Base-by-base conservation (phyloP, 2,888 invertebrate genomes). In the Habrosyne pyritoides region DNA sequence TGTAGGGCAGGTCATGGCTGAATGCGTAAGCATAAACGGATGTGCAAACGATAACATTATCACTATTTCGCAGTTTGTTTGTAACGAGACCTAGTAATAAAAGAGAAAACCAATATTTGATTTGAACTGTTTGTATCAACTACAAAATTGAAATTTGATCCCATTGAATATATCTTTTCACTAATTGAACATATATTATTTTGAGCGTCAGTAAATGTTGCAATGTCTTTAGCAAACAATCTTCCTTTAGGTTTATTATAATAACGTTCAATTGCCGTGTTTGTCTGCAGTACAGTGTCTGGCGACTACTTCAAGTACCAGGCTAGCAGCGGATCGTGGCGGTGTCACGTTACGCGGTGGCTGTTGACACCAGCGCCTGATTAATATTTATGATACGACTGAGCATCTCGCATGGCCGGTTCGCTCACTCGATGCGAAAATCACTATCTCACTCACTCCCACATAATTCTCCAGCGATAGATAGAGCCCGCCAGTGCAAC, bases 311-410 rank as follows among this genome's bases (percentile, higher is more conserved):
- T 71, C 72, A 76, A 86, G 90, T 87, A 91, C 86, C 86, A 90
- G 88, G 88, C 86, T 77, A 80, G 77, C 87, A 90, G 86, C 81
- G 86, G 85, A 86, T 89, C 86, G 89, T 78, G 73, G 84, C 84
- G 87, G 89, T 91, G 86, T 91, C 91, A 87, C 88, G 91, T 91
- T 91, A 91, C 92, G 91, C 90, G 87, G 91, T 91, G 92, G 92
- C 92, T 91, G 92, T 92, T 91, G 92, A 92, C 92, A 91, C 92
- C 92, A 91, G 88, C 84, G 92, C 90, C 91, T 92, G 92, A 92
- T 92, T 92, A 92, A 92, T 92, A 92, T 92, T 92, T 92, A 92
- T 92, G 92, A 92, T 92, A 91, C 87, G 88, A 82, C 87, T 86
- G 90, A 91, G 89, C 89, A 92, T 92, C 92, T 92, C 90, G 92